These are phyloP conservation scores for Hirudinaria manillensis DNA, from an alignment of 2,888 invertebrate genomes.

Conservation along the genomic window DNA sequence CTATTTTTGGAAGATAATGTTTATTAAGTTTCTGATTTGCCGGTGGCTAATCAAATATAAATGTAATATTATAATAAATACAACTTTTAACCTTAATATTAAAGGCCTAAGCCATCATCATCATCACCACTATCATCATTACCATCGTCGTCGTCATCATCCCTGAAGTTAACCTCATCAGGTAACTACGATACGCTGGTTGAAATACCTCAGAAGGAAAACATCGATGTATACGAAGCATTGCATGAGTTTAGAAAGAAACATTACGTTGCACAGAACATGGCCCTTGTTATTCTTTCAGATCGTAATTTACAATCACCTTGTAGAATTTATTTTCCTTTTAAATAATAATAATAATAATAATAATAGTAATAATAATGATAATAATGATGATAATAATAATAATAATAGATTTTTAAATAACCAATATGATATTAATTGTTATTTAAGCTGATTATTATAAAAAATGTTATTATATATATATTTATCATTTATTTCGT, in stretches of 20 bases:
- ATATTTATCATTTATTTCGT: no score
- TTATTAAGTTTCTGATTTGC: background rate
- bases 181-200: conserved; percentile 50
- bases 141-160: background rate
- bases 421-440: no score
- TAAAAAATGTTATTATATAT: no score
- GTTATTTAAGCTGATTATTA: no score
- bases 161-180: conserved; percentile 31
- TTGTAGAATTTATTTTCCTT: background rate
- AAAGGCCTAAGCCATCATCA: no score
- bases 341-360: no score
- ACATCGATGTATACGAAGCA: conserved; percentile 60
- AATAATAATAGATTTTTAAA: no score
- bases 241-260: conserved; percentile 70
- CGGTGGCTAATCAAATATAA: background rate
- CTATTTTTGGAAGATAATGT: background rate
- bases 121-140: conserved; percentile 32
- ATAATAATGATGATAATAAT: no score
- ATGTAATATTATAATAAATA: background rate
- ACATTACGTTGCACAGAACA: conserved; percentile 79
- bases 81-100: background rate
- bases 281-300: conserved; percentile 75
- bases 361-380: no score
- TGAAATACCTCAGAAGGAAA: conserved; percentile 42
- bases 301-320: conserved; percentile 31